A percentile compares a stretch with the other conserved stretches of the same genome.
phyloP scores from a whole-genome alignment of 1,140 invertebrate species.

The Lordiphosa stackelbergi region DNA sequence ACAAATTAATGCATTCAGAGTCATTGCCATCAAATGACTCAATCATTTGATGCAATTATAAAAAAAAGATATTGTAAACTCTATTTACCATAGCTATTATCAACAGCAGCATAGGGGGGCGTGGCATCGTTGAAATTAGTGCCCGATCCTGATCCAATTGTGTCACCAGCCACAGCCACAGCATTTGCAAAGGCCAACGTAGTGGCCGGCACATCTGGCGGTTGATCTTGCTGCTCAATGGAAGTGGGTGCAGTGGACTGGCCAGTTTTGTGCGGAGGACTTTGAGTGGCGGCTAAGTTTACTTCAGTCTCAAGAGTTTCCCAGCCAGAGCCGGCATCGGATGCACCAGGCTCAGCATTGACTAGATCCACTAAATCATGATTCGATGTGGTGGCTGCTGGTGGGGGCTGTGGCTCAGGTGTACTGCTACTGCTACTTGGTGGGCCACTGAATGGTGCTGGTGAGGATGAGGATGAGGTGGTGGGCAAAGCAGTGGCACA shows the following conservation, averaged over 20 bases:
- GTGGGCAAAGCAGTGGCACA: conserved; percentile 47
- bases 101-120: conserved; percentile 70
- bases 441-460: conserved; percentile 34
- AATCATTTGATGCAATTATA: no score
- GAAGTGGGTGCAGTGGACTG: conserved; percentile 57
- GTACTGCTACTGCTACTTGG: conserved; percentile 17
- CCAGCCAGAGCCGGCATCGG: conserved; percentile 41
- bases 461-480: conserved; percentile 37
- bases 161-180: conserved; percentile 54
- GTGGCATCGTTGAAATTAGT: conserved; percentile 49
- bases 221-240: conserved; percentile 74
- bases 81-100: conserved; percentile 75
- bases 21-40: no score
- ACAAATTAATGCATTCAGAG: no score
- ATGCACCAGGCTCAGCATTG: conserved; percentile 43
- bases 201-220: conserved; percentile 62
- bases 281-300: conserved; percentile 31
- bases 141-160: conserved; percentile 25
- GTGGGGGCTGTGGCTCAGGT: conserved; percentile 17
- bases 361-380: conserved; percentile 47
- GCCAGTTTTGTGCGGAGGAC: conserved; percentile 10
- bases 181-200: conserved; percentile 68
- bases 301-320: conserved; percentile 70
- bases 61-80: no score
- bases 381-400: conserved; percentile 14